These are phyloP conservation scores for Furnarius figulus DNA, from an alignment of 2,113 vertebrate species.

Conservation along the genomic window DNA sequence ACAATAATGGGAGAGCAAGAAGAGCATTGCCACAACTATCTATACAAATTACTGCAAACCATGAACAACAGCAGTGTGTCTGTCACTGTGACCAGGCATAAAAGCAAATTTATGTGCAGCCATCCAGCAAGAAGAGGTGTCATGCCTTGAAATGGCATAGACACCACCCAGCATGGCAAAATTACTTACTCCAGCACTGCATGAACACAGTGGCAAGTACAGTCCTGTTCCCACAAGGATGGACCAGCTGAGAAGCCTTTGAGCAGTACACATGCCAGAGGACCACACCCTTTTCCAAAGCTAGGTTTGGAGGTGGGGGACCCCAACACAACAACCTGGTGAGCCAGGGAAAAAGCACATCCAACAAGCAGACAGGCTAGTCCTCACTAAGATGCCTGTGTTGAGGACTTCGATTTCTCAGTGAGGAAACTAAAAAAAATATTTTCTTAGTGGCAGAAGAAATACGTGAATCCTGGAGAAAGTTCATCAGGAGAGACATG, in stretches of 20 bases:
- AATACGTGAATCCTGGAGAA: neutral
- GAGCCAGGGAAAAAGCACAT: neutral
- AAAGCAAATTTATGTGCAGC: neutral
- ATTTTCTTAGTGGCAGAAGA: neutral
- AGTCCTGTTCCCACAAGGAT: neutral
- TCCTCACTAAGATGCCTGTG: neutral
- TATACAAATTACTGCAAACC: neutral
- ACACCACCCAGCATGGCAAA: rapidly evolving
- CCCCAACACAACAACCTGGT: neutral
- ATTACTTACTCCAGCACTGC: neutral
- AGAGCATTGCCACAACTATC: neutral
- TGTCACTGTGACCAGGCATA: neutral
- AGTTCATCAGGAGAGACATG: neutral
- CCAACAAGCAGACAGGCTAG: neutral
- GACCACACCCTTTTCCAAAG: neutral
- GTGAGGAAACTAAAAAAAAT: neutral
- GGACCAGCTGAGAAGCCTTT: neutral
- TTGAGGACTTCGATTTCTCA: neutral
- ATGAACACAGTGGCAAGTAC: neutral
- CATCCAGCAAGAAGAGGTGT: neutral
- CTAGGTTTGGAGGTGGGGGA: neutral
- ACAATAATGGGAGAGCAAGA: neutral
- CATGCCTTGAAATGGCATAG: neutral
- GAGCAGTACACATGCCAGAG: neutral
- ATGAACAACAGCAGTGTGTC: neutral